phyloP scores from a whole-genome alignment of 1,140 invertebrate species.

The Scaptomyza hsui region DNA sequence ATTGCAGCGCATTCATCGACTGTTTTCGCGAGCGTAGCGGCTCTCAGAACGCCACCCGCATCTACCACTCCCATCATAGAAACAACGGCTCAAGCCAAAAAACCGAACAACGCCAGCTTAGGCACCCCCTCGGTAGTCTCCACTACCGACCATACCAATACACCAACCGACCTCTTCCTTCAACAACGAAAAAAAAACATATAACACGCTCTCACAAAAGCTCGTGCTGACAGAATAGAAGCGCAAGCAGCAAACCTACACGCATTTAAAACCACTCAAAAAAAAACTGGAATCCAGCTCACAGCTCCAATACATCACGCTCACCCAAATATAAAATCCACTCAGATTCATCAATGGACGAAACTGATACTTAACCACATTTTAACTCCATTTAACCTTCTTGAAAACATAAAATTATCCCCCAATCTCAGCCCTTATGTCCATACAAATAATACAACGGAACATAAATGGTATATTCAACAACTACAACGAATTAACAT shows the following conservation, averaged over 20 bases:
- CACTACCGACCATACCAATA: too few relatives aligned
- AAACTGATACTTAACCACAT: neutral
- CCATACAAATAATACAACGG: too few relatives aligned
- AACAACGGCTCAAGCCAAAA: too few relatives aligned
- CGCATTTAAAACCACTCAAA: neutral
- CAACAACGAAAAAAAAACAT: neutral
- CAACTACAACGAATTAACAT: neutral
- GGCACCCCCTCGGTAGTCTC: too few relatives aligned
- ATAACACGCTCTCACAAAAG: neutral
- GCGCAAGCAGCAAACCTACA: neutral
- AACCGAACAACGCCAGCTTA: neutral
- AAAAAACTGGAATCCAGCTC: too few relatives aligned
- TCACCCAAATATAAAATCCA: neutral
- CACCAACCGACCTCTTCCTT: neutral
- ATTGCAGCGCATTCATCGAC: too few relatives aligned
- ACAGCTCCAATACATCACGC: neutral
- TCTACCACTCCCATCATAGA: too few relatives aligned
- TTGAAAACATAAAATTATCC: neutral
- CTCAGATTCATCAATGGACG: neutral
- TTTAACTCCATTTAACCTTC: neutral
- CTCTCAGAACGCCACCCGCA: too few relatives aligned
- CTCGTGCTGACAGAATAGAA: neutral
- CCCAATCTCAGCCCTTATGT: too few relatives aligned
- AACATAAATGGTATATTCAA: neutral
- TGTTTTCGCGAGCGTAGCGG: too few relatives aligned